Evolutionary conservation across 2,888 invertebrate species (phyloP), one percentile per base, ranked within the genome.

Genomic region (Colletes collaris): DNA sequence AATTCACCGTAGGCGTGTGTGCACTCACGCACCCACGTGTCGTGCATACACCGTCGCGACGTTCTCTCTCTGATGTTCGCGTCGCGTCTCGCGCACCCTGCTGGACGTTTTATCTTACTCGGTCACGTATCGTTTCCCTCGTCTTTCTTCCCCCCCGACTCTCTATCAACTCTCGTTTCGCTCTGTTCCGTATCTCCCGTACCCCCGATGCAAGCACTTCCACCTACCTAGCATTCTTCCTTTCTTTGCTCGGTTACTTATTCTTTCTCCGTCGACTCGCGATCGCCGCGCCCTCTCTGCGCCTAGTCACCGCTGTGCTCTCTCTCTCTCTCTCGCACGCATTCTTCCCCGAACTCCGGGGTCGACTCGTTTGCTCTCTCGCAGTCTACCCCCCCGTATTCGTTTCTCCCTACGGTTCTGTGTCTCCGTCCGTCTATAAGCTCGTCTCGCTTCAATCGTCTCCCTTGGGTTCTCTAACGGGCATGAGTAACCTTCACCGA

Each of bases 31-130:
- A 79, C 40, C 62, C 62, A 56, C 66, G 46, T 67, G 66, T 77
- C 64, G 53, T 64, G 55, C 78, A 68, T 62, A 65, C 72, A 76
- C 55, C 19, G 19, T n/a, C n/a, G 16, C 19, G 16, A 2, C 27
- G n/a, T 13, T 4, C 16, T 60, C 59, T 44, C 59, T 60, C 53
- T 4, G 11, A 6, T 49, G 40, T 27, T 56, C 44, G 11, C 68
- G 37, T 68, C 77, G 16, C 70, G 68, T 72, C 71, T 79, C 59
- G 67, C 59, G 67, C 77, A 71, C 71, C 64, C 76, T 66, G 60
- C 59, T 46, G 35, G 13, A 68, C 53, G 63, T 63, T 76, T 71
- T 76, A 76, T 79, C 77, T 79, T 68, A 72, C 68, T 79, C 79
- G 67, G 77, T 77, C 78, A 72, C 79, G 71, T 77, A 76, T 49